Evolutionary conservation across 1,140 invertebrate genomes (phyloP).

Genomic region (Euwallacea similis): DNA sequence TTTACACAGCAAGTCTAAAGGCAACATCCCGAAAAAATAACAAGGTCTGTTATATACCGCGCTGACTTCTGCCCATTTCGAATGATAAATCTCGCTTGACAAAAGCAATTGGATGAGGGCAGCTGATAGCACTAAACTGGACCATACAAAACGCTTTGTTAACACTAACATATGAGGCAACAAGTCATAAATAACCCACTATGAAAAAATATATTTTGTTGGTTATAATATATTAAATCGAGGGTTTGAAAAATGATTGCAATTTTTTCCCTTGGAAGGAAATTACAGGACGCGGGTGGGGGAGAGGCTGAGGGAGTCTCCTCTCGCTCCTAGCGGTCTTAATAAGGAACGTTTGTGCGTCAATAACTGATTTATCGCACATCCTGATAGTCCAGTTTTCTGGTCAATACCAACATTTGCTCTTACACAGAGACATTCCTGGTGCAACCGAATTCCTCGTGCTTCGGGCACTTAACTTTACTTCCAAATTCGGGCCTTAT

Average conservation of each 20-base stretch:
- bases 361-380: too few relatives aligned
- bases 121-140: constrained; percentile 25
- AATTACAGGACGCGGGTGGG: too few relatives aligned
- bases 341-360: too few relatives aligned
- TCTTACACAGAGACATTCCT: too few relatives aligned
- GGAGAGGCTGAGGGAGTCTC: too few relatives aligned
- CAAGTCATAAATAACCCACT: constrained; percentile 30
- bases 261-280: constrained; percentile 6
- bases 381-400: too few relatives aligned
- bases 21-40: background rate
- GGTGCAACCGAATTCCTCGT: too few relatives aligned
- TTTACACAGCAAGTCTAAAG: background rate
- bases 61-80: constrained; percentile 10
- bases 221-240: constrained; percentile 25
- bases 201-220: constrained; percentile 25
- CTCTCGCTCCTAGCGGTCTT: too few relatives aligned
- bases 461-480: too few relatives aligned
- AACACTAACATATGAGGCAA: constrained; percentile 30
- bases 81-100: constrained; percentile 27
- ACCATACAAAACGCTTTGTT: constrained; percentile 30
- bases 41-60: background rate
- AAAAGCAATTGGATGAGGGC: constrained; percentile 30
- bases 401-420: too few relatives aligned
- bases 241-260: constrained; percentile 15
- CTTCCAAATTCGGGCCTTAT: too few relatives aligned